Base-by-base conservation (phyloP, 2,888 invertebrate species). In the Dynastes grantii region DNA sequence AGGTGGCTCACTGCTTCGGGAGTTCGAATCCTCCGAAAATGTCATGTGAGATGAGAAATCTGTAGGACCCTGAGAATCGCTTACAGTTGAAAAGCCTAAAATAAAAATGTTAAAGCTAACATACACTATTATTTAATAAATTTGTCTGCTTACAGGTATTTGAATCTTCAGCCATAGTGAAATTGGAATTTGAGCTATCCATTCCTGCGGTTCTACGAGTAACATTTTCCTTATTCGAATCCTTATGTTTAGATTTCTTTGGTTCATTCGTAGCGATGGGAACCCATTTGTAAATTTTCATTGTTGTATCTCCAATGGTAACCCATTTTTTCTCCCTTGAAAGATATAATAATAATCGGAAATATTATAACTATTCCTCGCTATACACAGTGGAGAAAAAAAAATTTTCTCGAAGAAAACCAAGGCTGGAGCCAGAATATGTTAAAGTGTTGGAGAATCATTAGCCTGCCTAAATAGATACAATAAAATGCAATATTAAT, bases 211-310 rank as follows among this genome's bases (percentile, higher is more conserved):
- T 90, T 90, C 93, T 95, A 79, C 92, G 91, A 76, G 92, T 90
- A 83, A 93, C 92, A 87, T 96, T 96, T 88, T 96, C 96, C 87
- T 96, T 96, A 87, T 94, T 95, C 79, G 93, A 92, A 80, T 93
- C 93, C 85, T 93, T 94, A 83, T 86, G 87, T 81, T 88, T 88
- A 86, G 93, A 92, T 87, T 95, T 96, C 85, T 95, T 95, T 86
- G 94, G 94, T 85, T 95, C 95, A 82, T 92, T 93, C 22, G 92
- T 93, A 0, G 95, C 94, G 85, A 96, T 94, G 2, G 99, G 99
- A 63, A 99, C 98, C 99, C 99, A 99, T 92, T 99, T 99, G 88
- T 95, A 98, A 83, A 99, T 97, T 91, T 97, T 97, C 97, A 99
- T 98, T 0, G 98, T 96, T 0, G 99, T 99, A 89, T 98, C 98